Conservation (phyloP, 2,113 vertebrate species). For the Thermophis baileyi region DNA sequence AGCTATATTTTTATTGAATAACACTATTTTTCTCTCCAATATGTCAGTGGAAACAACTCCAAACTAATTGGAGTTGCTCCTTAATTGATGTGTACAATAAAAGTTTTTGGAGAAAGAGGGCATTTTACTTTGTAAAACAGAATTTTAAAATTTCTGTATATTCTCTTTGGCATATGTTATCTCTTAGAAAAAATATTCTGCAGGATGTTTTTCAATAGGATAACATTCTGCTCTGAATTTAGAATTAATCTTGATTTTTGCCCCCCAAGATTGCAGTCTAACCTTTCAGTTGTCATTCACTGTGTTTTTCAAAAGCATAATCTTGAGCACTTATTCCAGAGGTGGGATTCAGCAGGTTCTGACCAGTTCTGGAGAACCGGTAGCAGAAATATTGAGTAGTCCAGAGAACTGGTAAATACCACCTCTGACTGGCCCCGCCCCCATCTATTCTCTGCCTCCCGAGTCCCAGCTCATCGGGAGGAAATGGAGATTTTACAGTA, state of each 20-base stretch:
- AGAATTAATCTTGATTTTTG: background rate
- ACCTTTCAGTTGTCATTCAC: background rate
- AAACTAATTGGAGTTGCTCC: background rate
- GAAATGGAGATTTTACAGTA: too few relatives aligned
- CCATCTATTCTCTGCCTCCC: too few relatives aligned
- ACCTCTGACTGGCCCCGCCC: too few relatives aligned
- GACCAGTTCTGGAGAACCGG: too few relatives aligned
- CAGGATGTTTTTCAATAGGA: background rate
- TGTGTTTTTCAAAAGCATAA: background rate
- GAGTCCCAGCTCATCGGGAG: too few relatives aligned
- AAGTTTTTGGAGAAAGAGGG: background rate
- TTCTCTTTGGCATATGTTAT: background rate
- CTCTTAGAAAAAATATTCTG: background rate
- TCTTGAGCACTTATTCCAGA: background rate
- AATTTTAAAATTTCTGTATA: background rate
- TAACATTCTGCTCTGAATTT: background rate
- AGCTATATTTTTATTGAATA: background rate
- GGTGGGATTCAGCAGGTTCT: too few relatives aligned
- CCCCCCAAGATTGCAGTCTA: background rate
- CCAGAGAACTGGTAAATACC: too few relatives aligned
- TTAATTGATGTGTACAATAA: background rate
- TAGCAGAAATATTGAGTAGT: too few relatives aligned
- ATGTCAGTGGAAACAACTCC: background rate
- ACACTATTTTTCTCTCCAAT: background rate
- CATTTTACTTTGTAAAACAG: background rate